These are phyloP conservation scores for Yponomeuta evonymella DNA, from an alignment of 2,888 invertebrate species.

Conservation along the genomic window DNA sequence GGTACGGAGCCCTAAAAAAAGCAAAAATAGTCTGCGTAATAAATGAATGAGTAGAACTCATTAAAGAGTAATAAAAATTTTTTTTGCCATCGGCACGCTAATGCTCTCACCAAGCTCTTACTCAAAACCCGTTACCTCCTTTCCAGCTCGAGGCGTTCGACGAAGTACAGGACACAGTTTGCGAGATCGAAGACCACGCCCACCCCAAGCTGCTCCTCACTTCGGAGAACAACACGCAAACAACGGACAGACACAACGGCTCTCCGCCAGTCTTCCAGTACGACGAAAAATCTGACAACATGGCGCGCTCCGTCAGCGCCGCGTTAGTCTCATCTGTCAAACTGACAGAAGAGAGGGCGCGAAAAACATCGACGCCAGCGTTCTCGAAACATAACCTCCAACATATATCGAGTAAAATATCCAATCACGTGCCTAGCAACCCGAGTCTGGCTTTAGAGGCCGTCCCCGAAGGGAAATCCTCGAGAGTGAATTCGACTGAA, in stretches of 20 bases:
- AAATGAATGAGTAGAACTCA: no score
- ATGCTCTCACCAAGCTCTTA: no score
- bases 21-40: no score
- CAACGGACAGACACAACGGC: conserved; percentile 47
- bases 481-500: conserved; percentile 54
- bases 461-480: conserved; percentile 79
- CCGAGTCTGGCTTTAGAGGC: conserved; percentile 78
- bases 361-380: conserved; percentile 56
- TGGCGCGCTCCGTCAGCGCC: conserved; percentile 83
- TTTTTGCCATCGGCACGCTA: no score
- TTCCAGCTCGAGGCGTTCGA: conserved; percentile 56
- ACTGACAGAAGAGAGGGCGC: conserved; percentile 37
- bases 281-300: conserved; percentile 47
- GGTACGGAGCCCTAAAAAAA: no score
- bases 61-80: no score
- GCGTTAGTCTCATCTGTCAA: conserved; percentile 76
- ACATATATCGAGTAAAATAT: conserved; percentile 76
- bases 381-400: conserved; percentile 66
- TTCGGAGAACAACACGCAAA: conserved; percentile 39
- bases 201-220: conserved; percentile 34
- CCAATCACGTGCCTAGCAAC: conserved; percentile 79
- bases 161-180: conserved; percentile 47
- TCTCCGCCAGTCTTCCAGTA: conserved; percentile 55
- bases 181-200: conserved; percentile 36
- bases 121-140: neutral